Evolutionary conservation across 1,140 invertebrate species (phyloP).

Genomic region (Homalodisca vitripennis): DNA sequence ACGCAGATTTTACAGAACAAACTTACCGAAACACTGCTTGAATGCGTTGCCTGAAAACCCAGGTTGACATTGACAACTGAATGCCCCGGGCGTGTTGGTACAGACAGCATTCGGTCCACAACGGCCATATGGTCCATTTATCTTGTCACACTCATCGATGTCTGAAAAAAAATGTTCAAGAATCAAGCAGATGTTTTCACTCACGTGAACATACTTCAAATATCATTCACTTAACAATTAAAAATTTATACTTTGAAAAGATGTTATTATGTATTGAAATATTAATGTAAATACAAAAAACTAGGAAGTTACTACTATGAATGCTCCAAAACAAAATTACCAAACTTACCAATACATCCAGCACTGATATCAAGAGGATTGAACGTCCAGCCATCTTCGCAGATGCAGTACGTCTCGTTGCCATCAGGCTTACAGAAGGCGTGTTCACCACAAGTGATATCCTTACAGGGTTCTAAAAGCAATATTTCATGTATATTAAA

Average conservation of each 20-base stretch:
- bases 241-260: neutral
- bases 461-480: constrained; percentile 78
- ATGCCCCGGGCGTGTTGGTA: constrained; percentile 75
- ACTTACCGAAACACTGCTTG: constrained; percentile 65
- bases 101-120: constrained; percentile 86
- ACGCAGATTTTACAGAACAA: no score
- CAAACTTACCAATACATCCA: constrained; percentile 73
- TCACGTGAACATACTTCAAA: no score
- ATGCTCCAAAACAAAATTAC: no score
- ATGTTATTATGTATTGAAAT: neutral
- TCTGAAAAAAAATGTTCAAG: constrained; percentile 53
- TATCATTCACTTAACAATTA: no score
- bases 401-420: constrained; percentile 87
- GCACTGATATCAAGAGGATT: constrained; percentile 84
- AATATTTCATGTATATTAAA: no score
- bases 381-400: constrained; percentile 91
- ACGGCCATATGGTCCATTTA: constrained; percentile 71
- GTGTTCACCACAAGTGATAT: constrained; percentile 84
- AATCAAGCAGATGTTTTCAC: no score
- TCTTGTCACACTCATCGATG: constrained; percentile 87
- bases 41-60: constrained; percentile 79
- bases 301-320: no score
- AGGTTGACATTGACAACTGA: constrained; percentile 72
- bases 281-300: no score
- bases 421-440: constrained; percentile 87